Evolutionary conservation across 2,113 vertebrate genomes (phyloP), one percentile per base, ranked within the genome.

Genomic region (Megaceryle torquata): DNA sequence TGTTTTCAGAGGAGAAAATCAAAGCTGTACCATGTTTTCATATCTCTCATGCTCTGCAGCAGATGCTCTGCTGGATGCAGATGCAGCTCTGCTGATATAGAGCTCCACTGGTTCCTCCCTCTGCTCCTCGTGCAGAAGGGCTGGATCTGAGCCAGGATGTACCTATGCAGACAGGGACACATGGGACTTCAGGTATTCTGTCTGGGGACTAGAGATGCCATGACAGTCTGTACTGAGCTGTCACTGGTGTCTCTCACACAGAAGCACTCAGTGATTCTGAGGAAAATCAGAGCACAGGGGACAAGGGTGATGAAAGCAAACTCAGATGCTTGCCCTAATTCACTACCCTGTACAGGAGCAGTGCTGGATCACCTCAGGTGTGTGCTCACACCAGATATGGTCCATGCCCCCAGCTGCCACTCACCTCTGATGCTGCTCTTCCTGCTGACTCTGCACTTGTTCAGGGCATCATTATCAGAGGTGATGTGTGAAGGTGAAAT

Each of bases 121-220:
- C 60, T 51, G 33, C 26, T 51, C 33, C 57, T 24, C 0, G 1
- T 72, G 54, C 29, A 12, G 75, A 35, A 74, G 76, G 65, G n/a
- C 39, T 84, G 86, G 39, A 16, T 56, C 46, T n/a, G 54, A 84
- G 57, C 35, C 57, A 37, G 69, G 57, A 3, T 53, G 51, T 84
- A 7, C 44, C 83, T 39, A 26, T 14, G 37, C 15, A 11, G 29
- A 17, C 31, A 76, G 89, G 37, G 69, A 24, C 44, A 8, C 3
- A 1, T 0, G 0, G 65, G 39, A 12, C 29, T 25, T 24, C 10
- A 12, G 61, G 61, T 37, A 39, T 3, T 46, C 35, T 65, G 15
- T 18, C 46, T 37, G 74, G 35, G 67, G 9, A 3, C 56, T 48
- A n/a, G 50, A 28, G 51, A 4, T 6, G 17, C 31, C 1, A 1